phyloP scores from a whole-genome alignment of 2,888 invertebrate species.

The Chalcosyrphus nemorum region DNA sequence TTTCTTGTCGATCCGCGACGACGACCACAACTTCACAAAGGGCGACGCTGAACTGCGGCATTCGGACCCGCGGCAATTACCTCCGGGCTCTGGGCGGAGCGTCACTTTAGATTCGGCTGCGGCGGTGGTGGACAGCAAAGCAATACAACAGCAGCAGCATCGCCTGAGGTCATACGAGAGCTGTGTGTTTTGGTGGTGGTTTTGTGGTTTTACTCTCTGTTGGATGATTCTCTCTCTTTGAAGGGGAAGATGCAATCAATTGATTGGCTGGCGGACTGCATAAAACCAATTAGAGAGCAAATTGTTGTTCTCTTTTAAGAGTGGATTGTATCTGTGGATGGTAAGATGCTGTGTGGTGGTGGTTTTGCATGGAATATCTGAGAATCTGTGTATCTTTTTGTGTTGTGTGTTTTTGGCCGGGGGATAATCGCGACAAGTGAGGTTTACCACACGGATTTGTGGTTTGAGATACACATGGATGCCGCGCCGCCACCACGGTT shows the following conservation, averaged over 20 bases:
- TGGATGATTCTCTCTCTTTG: slow-evolving; percentile 53
- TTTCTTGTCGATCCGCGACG: slow-evolving; percentile 64
- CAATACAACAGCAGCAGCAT: too few relatives aligned
- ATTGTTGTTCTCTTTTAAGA: slow-evolving; percentile 21
- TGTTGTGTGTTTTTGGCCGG: too few relatives aligned
- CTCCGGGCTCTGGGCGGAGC: slow-evolving; percentile 78
- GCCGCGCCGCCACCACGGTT: slow-evolving; percentile 48
- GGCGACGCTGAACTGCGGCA: slow-evolving; percentile 72
- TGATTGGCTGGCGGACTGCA: slow-evolving; percentile 49
- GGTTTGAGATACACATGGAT: slow-evolving; percentile 71
- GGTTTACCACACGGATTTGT: slow-evolving; percentile 71
- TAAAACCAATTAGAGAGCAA: slow-evolving; percentile 68
- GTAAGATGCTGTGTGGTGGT: slow-evolving; percentile 45
- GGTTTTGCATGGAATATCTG: not conserved
- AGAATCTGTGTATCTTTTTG: slow-evolving; percentile 19
- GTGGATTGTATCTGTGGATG: slow-evolving; percentile 56
- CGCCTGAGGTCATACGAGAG: slow-evolving; percentile 67
- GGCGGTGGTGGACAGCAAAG: too few relatives aligned
- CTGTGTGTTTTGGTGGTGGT: slow-evolving; percentile 34
- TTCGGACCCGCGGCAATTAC: slow-evolving; percentile 76
- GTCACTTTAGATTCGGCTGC: slow-evolving; percentile 55
- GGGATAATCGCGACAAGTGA: slow-evolving; percentile 71
- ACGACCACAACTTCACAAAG: slow-evolving; percentile 69
- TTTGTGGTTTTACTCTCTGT: too few relatives aligned
- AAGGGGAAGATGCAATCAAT: slow-evolving; percentile 61